Conservation (phyloP, 2,113 vertebrate genomes). For the Sinocyclocheilus grahami region DNA sequence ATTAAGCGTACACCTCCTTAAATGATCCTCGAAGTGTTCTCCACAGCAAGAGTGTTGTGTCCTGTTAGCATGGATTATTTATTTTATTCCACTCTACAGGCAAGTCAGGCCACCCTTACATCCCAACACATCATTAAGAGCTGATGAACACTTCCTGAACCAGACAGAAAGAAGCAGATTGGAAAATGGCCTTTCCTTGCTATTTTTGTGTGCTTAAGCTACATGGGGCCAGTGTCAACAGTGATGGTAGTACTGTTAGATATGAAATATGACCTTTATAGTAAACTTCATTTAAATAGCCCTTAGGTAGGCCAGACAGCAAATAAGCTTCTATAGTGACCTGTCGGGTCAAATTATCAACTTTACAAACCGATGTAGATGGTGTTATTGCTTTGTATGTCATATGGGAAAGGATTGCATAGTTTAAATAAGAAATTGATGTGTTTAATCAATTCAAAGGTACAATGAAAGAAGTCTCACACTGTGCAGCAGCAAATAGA, state of each 20-base stretch:
- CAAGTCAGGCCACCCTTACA: neutral
- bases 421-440: slow-evolving; percentile 13
- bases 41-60: neutral
- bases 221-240: neutral
- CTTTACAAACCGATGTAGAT: neutral
- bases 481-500: neutral
- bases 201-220: neutral
- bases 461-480: neutral
- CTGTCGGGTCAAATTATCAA: too few relatives aligned
- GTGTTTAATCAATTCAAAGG: neutral
- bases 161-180: neutral
- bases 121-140: slow-evolving; percentile 21
- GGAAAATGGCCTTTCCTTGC: neutral
- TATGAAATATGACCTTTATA: neutral
- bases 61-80: neutral
- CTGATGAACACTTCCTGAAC: neutral
- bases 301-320: neutral
- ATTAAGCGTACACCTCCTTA: slow-evolving; percentile 10
- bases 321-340: neutral
- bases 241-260: neutral
- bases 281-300: too few relatives aligned
- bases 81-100: neutral
- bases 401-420: neutral
- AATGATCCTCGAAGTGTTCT: neutral
- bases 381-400: too few relatives aligned